Evolutionary conservation across 2,797 vertebrate genomes (phyloP), one percentile per base, ranked within the genome.

Genomic region (Nannoperca obscura): DNA sequence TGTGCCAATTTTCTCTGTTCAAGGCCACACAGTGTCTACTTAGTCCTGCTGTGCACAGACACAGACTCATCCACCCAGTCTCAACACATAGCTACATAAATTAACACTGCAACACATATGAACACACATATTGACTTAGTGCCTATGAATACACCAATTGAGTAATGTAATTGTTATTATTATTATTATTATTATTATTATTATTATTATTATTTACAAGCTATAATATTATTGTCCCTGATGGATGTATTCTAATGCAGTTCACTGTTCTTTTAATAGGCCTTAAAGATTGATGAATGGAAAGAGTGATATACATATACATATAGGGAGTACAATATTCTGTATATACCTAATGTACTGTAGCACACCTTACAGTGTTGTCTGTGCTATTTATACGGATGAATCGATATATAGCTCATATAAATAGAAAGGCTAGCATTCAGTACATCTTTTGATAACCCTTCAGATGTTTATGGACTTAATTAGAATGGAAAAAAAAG

Each of bases 1-100:
- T 93, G 91, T 91, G 88, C 91, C 91, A 92, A 82, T 93, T 94
- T 92, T 76, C 80, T 89, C 86, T 82, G 83, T 91, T 92, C 85
- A 86, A 88, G 89, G 89, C 90, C 88, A 82, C 34, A 55, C 70
- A 32, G 63, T 83, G 72, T 76, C 70, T 80, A 73, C 69, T 74
- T 84, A 64, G 32, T 73, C 78, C 71, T 83, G 69, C 59, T 81
- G 55, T 74, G 53, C 58, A 65, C 46, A 80, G 67, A 80, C 63
- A 20, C 55, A 72, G 15, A 87, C 86, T 67, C 38, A 80, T 76
- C n/a, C 52, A 27, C 3, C 9, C 24, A 34, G 49, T 63, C 46
- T 49, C 46, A 60, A 80, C 40, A 60, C 15, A 67, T 46, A 9
- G 13, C 36, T 36, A 20, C 27, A 52, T 30, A 42, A 46, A 79